These are phyloP conservation scores for Meles meles DNA, from an alignment of 2,113 vertebrate genomes.

Conservation along the genomic window DNA sequence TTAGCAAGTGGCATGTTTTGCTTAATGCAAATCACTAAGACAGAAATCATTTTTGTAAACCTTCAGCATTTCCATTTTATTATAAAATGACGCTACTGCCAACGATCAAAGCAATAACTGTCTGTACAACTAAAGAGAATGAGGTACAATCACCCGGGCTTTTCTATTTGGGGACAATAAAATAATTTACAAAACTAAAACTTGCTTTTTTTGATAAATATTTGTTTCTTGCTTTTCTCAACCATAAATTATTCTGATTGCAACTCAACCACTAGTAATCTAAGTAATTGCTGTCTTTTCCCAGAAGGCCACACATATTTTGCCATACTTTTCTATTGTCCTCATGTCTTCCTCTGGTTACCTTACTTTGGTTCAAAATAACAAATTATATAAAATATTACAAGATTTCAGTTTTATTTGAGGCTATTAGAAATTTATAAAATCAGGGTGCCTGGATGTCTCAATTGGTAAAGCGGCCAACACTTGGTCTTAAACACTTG, in stretches of 20 bases:
- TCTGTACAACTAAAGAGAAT: neutral
- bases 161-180: neutral
- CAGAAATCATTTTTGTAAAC: conserved; percentile 16
- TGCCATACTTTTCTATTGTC: neutral
- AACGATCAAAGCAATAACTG: neutral
- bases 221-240: neutral
- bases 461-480: neutral
- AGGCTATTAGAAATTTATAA: neutral
- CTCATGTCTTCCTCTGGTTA: neutral
- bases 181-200: neutral
- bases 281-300: neutral
- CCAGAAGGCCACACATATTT: neutral
- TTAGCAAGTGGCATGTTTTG: conserved; percentile 50
- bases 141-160: neutral
- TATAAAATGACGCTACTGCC: neutral
- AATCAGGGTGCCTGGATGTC: neutral
- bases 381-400: neutral
- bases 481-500: neutral
- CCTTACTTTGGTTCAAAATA: neutral
- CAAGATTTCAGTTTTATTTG: neutral
- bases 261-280: neutral
- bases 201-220: neutral
- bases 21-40: conserved; percentile 37
- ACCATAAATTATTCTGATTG: neutral
- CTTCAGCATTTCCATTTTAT: conserved; percentile 15